Percentiles rank a stretch among this genome's conserved stretches.
These are phyloP conservation scores for Copidosoma aretas DNA, from an alignment of 2,888 invertebrate species.

Conservation along the genomic window DNA sequence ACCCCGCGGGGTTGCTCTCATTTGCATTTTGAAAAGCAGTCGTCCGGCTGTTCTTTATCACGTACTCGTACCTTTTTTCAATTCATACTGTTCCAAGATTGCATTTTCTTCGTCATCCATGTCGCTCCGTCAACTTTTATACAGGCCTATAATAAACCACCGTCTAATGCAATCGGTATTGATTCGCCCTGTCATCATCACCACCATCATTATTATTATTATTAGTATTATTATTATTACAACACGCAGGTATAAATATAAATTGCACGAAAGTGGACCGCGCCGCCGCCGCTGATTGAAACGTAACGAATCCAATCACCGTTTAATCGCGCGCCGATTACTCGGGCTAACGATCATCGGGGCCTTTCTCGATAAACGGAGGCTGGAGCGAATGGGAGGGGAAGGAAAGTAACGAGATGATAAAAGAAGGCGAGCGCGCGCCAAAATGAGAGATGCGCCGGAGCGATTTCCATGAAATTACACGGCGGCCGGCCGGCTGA, in stretches of 20 bases:
- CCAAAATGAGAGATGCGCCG: constrained; percentile 17
- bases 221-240: neutral
- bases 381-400: neutral
- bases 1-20: too few relatives aligned
- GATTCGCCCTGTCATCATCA: too few relatives aligned
- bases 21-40: too few relatives aligned
- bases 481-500: constrained; percentile 3
- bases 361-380: neutral
- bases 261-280: neutral
- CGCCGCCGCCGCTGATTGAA: constrained; percentile 23
- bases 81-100: too few relatives aligned
- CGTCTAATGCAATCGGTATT: too few relatives aligned
- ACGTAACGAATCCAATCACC: constrained; percentile 19
- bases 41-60: too few relatives aligned
- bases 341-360: neutral
- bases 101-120: too few relatives aligned
- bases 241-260: neutral
- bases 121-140: too few relatives aligned
- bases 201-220: too few relatives aligned
- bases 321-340: constrained; percentile 18
- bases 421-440: neutral
- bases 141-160: too few relatives aligned
- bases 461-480: constrained; percentile 26
- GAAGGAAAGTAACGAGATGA: neutral
- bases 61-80: too few relatives aligned